A percentile compares a stretch with the other conserved stretches of the same genome.
These are phyloP conservation scores for Holacanthus passer DNA, from an alignment of 2,113 vertebrate species.

Conservation along the genomic window DNA sequence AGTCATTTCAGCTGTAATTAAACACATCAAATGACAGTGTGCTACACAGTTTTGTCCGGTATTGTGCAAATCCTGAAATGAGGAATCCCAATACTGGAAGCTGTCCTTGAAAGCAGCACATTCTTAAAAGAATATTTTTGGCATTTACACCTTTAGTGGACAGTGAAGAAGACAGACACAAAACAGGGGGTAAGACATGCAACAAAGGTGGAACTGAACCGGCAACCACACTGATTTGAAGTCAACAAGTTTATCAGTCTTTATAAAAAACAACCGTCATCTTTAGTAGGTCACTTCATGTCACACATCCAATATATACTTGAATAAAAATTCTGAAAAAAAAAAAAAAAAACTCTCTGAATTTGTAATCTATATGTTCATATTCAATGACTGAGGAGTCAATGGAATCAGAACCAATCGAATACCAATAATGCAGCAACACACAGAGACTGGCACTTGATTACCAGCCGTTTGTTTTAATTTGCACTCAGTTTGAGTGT, in stretches of 20 bases:
- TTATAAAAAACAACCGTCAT: background rate
- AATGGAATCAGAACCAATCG: background rate
- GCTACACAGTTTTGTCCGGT: too few relatives aligned
- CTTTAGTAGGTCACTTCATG: background rate
- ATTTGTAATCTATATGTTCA: background rate
- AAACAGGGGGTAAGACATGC: too few relatives aligned
- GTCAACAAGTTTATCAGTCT: background rate
- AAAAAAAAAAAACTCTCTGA: background rate
- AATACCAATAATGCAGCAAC: background rate
- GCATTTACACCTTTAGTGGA: background rate
- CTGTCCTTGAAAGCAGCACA: too few relatives aligned
- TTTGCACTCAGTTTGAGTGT: background rate
- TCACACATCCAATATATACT: background rate
- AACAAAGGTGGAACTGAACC: background rate
- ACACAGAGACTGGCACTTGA: background rate
- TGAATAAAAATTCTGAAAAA: background rate
- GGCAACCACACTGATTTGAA: background rate
- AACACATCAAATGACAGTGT: background rate
- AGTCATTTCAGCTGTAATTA: background rate
- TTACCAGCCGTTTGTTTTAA: background rate
- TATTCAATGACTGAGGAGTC: background rate
- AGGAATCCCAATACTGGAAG: too few relatives aligned
- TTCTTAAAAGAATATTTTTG: too few relatives aligned
- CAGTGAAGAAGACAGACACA: too few relatives aligned
- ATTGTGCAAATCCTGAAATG: too few relatives aligned